Percentiles rank a stretch among this genome's conserved stretches.
Evolutionary conservation across 2,888 invertebrate genomes (phyloP).

Genomic region (Drosophila kambysellisi): DNA sequence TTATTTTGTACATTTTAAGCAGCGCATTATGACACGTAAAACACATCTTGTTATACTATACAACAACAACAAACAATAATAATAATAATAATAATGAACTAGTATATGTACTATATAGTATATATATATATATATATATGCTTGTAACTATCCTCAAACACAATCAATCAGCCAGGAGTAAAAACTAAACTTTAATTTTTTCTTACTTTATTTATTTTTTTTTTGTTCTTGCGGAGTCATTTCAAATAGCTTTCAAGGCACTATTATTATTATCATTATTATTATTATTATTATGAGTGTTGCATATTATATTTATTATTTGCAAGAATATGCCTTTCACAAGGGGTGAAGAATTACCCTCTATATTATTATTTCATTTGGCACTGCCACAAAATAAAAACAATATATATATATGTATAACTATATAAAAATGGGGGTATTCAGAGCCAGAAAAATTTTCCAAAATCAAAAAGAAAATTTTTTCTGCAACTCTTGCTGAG

Average conservation of each 20-base stretch:
- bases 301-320: slow-evolving; percentile 28
- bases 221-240: slow-evolving; percentile 52
- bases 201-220: slow-evolving; percentile 28
- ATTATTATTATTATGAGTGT: slow-evolving; percentile 35
- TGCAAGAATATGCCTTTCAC: slow-evolving; percentile 49
- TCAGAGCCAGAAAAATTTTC: background rate
- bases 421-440: slow-evolving; percentile 3
- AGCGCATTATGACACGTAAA: slow-evolving; percentile 61
- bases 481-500: background rate
- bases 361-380: slow-evolving; percentile 38
- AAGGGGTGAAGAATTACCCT: slow-evolving; percentile 36
- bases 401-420: slow-evolving; percentile 5
- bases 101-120: slow-evolving; percentile 1
- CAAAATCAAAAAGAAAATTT: background rate
- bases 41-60: slow-evolving; percentile 70
- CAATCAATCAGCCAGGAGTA: slow-evolving; percentile 18
- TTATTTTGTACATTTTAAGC: slow-evolving; percentile 76
- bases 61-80: slow-evolving; percentile 38
- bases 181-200: slow-evolving; percentile 14
- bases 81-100: slow-evolving; percentile 37
- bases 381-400: slow-evolving; percentile 44
- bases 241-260: slow-evolving; percentile 60
- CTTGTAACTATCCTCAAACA: slow-evolving; percentile 23
- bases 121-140: slow-evolving; percentile 1
- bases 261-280: slow-evolving; percentile 29